Evolutionary conservation across 2,888 invertebrate genomes (phyloP).

Genomic region (Allygus modestus): DNA sequence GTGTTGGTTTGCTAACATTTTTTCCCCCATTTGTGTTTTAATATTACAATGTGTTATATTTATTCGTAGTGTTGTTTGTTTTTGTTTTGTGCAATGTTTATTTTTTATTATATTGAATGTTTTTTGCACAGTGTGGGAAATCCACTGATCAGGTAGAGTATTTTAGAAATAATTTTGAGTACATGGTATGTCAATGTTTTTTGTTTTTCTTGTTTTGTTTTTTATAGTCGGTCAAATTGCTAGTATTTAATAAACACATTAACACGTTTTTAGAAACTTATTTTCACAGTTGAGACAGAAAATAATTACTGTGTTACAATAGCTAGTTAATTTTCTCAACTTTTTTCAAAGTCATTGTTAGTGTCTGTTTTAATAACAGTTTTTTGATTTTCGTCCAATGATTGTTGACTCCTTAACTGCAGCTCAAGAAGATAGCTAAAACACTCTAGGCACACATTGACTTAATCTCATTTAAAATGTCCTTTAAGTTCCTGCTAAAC

Average conservation of each 20-base stretch:
- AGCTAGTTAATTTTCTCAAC: too few relatives aligned
- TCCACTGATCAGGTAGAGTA: neutral
- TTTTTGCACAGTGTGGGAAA: conserved; percentile 11
- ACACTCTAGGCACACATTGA: too few relatives aligned
- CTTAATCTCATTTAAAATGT: too few relatives aligned
- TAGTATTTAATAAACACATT: neutral
- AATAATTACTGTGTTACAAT: too few relatives aligned
- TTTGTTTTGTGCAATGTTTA: neutral
- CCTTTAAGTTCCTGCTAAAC: too few relatives aligned
- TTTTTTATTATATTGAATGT: neutral
- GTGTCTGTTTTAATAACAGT: too few relatives aligned
- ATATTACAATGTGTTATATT: neutral
- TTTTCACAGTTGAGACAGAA: too few relatives aligned
- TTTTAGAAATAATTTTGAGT: neutral
- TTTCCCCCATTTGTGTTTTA: neutral
- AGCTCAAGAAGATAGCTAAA: too few relatives aligned
- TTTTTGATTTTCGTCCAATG: too few relatives aligned
- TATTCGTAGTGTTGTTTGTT: neutral
- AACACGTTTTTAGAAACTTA: too few relatives aligned
- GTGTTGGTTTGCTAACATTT: conserved; percentile 24
- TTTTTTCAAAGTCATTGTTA: too few relatives aligned
- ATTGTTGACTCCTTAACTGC: too few relatives aligned
- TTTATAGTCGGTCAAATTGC: neutral
- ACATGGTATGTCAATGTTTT: neutral
- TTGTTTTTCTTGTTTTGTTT: neutral